Evolutionary conservation across 2,113 vertebrate genomes (phyloP).

Genomic region (Hippopotamus amphibius): DNA sequence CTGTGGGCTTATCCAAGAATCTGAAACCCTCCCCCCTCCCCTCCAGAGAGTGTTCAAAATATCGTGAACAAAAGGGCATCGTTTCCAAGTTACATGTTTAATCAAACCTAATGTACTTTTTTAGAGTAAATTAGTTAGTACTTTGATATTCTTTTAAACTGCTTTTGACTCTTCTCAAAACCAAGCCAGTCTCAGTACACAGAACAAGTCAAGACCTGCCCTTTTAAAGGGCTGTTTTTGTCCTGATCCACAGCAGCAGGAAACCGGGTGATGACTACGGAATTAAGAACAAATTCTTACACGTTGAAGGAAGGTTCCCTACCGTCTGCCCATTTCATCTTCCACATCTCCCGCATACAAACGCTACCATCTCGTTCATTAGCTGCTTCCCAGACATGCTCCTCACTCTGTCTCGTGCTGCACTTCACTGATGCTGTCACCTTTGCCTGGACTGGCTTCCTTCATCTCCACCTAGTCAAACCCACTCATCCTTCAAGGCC

Average conservation of each 20-base stretch:
- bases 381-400: background rate
- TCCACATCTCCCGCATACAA: background rate
- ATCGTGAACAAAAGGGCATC: background rate
- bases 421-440: background rate
- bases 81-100: background rate
- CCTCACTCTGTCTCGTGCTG: background rate
- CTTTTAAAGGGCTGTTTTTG: background rate
- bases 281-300: constrained; percentile 22
- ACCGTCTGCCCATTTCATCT: background rate
- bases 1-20: background rate
- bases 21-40: background rate
- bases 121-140: background rate
- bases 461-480: background rate
- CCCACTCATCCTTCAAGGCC: background rate
- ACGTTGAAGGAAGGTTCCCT: background rate
- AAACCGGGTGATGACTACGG: background rate
- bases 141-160: background rate
- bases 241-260: background rate
- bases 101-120: background rate
- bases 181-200: background rate
- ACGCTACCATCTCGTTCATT: background rate
- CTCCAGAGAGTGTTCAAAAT: background rate
- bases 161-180: background rate
- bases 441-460: background rate
- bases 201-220: background rate